Evolutionary conservation across 1,140 invertebrate genomes (phyloP).

Genomic region (Trichogramma pretiosum): DNA sequence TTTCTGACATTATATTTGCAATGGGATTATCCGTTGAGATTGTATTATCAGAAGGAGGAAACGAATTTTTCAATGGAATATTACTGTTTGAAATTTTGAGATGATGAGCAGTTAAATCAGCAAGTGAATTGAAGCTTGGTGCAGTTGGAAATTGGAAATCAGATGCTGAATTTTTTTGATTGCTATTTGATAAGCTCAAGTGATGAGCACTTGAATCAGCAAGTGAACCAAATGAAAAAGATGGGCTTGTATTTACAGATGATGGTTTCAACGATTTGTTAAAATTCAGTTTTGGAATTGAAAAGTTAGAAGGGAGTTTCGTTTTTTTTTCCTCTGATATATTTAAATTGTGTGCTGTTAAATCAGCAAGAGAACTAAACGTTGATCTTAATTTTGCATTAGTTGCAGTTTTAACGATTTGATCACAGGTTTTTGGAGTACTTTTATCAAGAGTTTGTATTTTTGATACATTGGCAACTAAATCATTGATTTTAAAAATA

Average conservation of each 20-base stretch:
- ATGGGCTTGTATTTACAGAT: not conserved
- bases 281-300: slow-evolving; percentile 13
- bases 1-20: too few relatives aligned
- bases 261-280: not conserved
- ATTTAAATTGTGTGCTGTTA: slow-evolving; percentile 17
- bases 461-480: not conserved
- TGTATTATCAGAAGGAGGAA: not conserved
- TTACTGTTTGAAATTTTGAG: slow-evolving; percentile 30
- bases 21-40: too few relatives aligned
- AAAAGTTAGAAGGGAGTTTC: not conserved
- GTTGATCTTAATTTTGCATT: not conserved
- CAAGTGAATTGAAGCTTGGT: slow-evolving; percentile 27
- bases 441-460: not conserved
- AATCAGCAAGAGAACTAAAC: slow-evolving; percentile 15
- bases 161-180: slow-evolving; percentile 1
- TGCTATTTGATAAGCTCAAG: slow-evolving; percentile 7
- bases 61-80: not conserved
- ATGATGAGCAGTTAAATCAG: slow-evolving; percentile 35
- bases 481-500: not conserved
- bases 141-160: slow-evolving; percentile 7
- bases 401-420: not conserved
- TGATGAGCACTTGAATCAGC: slow-evolving; percentile 19
- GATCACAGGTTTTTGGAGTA: slow-evolving; percentile 10
- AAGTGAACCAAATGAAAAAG: slow-evolving; percentile 11
- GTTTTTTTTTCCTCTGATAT: not conserved